Evolutionary conservation across 2,797 vertebrate genomes (phyloP).

Genomic region (Acipenser oxyrinchus): DNA sequence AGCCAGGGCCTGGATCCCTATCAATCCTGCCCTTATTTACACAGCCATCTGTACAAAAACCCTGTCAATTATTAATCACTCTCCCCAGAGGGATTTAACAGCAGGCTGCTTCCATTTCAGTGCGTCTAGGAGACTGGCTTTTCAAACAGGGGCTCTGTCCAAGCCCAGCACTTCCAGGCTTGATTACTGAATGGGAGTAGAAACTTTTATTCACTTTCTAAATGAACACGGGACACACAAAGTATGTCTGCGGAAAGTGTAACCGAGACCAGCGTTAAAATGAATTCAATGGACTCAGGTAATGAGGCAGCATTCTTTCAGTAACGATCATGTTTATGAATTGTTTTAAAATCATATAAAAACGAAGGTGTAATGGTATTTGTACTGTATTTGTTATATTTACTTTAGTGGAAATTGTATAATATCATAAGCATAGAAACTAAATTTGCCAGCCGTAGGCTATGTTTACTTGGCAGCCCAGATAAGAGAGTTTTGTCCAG

Average conservation of each 20-base stretch:
- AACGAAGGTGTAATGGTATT: not conserved
- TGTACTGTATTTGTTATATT: too few species aligned
- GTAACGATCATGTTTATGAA: not conserved
- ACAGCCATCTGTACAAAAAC: constrained; percentile 24
- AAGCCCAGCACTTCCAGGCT: not conserved
- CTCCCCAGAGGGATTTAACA: constrained; percentile 10
- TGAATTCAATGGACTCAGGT: constrained; percentile 6
- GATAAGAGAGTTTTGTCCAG: not conserved
- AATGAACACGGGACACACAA: not conserved
- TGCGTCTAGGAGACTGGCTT: not conserved
- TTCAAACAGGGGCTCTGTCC: not conserved
- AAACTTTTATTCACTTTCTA: not conserved
- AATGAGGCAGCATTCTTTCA: not conserved
- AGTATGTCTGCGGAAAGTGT: not conserved
- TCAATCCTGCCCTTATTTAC: constrained; percentile 20
- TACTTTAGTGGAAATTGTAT: too few species aligned
- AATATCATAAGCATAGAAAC: not conserved
- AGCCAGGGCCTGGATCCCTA: constrained; percentile 13
- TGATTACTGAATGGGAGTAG: not conserved
- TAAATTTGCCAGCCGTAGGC: not conserved
- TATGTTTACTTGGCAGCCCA: constrained; percentile 7
- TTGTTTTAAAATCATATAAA: too few species aligned
- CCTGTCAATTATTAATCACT: constrained; percentile 57
- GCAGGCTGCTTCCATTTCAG: constrained; percentile 14
- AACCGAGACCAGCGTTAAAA: not conserved